A percentile compares a stretch with the other conserved stretches of the same genome.
These are phyloP conservation scores for Leptatherina wallacei DNA, from an alignment of 2,797 vertebrate species.

Conservation along the genomic window DNA sequence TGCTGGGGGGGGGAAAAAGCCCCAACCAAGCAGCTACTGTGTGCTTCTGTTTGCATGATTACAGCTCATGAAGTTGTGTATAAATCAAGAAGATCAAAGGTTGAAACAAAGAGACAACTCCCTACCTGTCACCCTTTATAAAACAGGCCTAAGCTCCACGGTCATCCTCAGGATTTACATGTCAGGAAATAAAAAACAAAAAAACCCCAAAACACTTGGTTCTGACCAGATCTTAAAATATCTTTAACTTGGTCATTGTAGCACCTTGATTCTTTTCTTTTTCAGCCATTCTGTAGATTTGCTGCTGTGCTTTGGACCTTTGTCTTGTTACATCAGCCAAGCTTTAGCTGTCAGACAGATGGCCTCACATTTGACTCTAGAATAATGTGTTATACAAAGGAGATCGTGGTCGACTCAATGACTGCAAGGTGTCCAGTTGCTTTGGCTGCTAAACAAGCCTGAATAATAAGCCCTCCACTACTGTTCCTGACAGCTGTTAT, in stretches of 20 bases:
- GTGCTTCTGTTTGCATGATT: conserved; percentile 47
- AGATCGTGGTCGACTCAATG: too few relatives aligned
- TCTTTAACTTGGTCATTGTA: background rate
- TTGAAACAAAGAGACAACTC: conserved; percentile 38
- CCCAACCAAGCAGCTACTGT: conserved; percentile 32
- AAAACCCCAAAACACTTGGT: background rate
- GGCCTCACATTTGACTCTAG: too few relatives aligned
- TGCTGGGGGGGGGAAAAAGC: background rate
- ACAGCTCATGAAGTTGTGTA: conserved; percentile 41
- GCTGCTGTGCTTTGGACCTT: background rate
- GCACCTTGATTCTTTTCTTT: background rate
- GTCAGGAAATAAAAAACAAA: background rate
- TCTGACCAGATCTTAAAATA: background rate
- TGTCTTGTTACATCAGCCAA: background rate
- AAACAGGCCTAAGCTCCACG: background rate
- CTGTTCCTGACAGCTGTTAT: too few relatives aligned
- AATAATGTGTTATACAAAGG: too few relatives aligned
- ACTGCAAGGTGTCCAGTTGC: too few relatives aligned
- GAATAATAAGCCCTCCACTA: too few relatives aligned
- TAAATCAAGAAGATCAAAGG: conserved; percentile 53
- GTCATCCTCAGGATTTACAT: background rate
- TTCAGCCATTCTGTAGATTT: background rate
- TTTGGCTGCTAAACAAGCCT: too few relatives aligned
- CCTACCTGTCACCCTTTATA: conserved; percentile 9
- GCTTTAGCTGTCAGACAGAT: too few relatives aligned